phyloP scores from a whole-genome alignment of 1,140 invertebrate species.

The Aphidius gifuensis region DNA sequence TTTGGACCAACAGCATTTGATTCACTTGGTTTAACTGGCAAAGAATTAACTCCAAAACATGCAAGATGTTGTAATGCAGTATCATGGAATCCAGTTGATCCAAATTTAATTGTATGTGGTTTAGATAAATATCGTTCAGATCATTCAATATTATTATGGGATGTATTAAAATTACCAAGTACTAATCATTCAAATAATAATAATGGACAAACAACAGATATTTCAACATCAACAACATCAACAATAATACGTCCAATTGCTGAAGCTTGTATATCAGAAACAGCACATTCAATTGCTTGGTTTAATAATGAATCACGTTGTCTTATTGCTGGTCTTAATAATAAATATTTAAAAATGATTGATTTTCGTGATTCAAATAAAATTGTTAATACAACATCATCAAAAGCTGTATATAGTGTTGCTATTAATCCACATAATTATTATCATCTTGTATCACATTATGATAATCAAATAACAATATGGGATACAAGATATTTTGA shows the following conservation, averaged over 20 bases:
- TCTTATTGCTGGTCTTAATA: conserved; percentile 82
- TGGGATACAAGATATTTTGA: conserved; percentile 89
- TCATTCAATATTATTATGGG: conserved; percentile 78
- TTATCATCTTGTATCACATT: conserved; percentile 76
- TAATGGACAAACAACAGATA: not conserved
- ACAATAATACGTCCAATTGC: conserved; percentile 55
- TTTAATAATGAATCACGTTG: conserved; percentile 70
- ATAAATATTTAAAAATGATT: conserved; percentile 85
- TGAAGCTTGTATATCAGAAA: conserved; percentile 76
- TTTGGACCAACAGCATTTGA: conserved; percentile 73
- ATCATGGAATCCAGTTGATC: conserved; percentile 83
- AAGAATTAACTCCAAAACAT: conserved; percentile 81
- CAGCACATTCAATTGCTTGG: conserved; percentile 82
- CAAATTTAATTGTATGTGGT: conserved; percentile 77
- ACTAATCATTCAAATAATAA: conserved; percentile 34
- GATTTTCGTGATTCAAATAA: conserved; percentile 81
- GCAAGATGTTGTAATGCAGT: conserved; percentile 82
- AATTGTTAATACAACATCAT: conserved; percentile 68
- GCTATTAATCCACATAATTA: conserved; percentile 74
- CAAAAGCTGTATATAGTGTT: conserved; percentile 80
- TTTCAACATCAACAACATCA: conserved; percentile 40
- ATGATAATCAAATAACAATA: conserved; percentile 76
- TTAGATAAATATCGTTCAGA: conserved; percentile 85
- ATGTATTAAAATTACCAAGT: conserved; percentile 59
- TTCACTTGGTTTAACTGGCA: conserved; percentile 65